These are phyloP conservation scores for Muscicapa striata DNA, from an alignment of 2,797 vertebrate species.

Conservation along the genomic window DNA sequence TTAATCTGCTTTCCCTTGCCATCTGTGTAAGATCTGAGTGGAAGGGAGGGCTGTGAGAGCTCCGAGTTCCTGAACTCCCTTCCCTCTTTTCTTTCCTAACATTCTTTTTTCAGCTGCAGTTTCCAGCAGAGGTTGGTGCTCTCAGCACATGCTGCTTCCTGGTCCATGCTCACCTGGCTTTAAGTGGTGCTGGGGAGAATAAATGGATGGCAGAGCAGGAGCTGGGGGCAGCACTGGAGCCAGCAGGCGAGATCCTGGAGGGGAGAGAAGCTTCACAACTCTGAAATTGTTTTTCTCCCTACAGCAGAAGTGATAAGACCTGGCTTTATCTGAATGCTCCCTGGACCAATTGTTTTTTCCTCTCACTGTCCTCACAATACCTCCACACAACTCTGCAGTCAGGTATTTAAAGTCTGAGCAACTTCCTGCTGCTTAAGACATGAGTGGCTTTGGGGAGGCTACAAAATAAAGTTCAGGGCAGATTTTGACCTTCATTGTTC, in stretches of 20 bases:
- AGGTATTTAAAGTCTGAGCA: not conserved
- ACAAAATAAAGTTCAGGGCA: not conserved
- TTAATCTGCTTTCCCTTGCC: not conserved
- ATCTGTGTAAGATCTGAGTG: not conserved
- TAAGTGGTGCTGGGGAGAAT: not conserved
- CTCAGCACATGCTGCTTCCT: not conserved
- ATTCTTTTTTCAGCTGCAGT: not conserved
- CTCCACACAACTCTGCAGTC: not conserved
- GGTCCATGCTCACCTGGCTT: not conserved
- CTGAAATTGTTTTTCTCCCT: constrained; percentile 30
- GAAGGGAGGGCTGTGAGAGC: not conserved
- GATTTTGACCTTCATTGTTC: not conserved
- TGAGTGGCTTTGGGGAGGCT: not conserved
- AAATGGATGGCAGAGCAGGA: not conserved
- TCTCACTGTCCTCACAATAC: not conserved
- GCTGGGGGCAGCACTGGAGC: not conserved
- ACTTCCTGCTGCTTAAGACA: not conserved
- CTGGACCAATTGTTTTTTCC: constrained; percentile 12
- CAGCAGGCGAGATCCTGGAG: not conserved
- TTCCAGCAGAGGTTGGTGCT: not conserved
- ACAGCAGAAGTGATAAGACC: constrained; percentile 8
- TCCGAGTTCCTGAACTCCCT: not conserved
- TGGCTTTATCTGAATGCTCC: constrained; percentile 29
- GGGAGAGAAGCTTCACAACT: not conserved
- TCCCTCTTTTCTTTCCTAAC: not conserved